Base-by-base conservation (phyloP, 2,888 invertebrate genomes). In the Tetramorium bicarinatum region DNA sequence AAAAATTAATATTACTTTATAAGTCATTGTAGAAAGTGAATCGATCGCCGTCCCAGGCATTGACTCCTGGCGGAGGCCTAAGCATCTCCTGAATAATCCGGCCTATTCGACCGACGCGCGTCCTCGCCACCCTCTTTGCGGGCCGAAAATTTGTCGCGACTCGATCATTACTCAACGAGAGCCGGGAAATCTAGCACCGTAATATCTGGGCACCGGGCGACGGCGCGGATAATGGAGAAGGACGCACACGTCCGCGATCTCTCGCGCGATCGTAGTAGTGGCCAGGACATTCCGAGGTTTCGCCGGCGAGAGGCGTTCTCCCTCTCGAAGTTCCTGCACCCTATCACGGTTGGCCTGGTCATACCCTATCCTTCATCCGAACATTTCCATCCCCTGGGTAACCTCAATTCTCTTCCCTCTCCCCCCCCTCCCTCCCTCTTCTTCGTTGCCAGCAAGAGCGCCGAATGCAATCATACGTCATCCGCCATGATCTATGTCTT, bases 401-500 rank as follows among this genome's bases (percentile, higher is more conserved):
- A 89, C 80, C 85, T 84, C 82, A 38, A 41, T 80, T 81, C 85
- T 41, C 69, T 9, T 13, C n/a, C 15, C 38, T n/a, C n/a, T 15
- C n/a, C 21, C 38, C 29, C n/a, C 21, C 29, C 7, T 41, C 29
- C 6, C 34, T 13, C 86, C 85, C 82, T 87, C 85, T 87, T 69
- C 72, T 38, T 69, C 82, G 21, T 84, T 82, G 75, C 87, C 87
- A 8, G 72, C 83, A 85, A 90, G 87, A 72, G 56, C 91, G 86
- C 90, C 92, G 90, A 93, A 93, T 94, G 92, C 94, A 93, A 93
- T 93, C 94, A 92, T 93, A 93, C 93, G 93, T 94, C 94, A 93
- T 93, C 92, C 93, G 91, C 93, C 93, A 93, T 95, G 94, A 93
- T 94, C 94, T 96, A 95, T 95, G 95, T 92, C 95, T 95, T 95